phyloP scores from a whole-genome alignment of 2,888 invertebrate species.

The Meganola albula region DNA sequence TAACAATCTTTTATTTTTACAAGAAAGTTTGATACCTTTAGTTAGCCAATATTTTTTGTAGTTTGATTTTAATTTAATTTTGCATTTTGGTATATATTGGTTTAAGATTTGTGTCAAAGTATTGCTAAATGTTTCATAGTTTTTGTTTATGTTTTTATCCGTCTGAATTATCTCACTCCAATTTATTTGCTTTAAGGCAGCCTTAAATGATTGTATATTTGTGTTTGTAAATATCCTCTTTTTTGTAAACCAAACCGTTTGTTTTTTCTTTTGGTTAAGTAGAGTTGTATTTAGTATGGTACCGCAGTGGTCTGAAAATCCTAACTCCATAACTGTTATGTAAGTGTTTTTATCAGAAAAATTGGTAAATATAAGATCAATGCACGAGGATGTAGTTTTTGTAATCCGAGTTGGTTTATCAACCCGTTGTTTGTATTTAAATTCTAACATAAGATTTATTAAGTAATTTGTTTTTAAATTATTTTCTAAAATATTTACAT shows the following conservation, averaged over 20 bases:
- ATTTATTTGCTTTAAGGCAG: slow-evolving; percentile 1
- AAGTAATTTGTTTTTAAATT: background rate
- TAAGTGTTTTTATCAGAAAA: background rate
- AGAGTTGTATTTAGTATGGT: background rate
- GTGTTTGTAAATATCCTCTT: background rate
- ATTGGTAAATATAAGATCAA: slow-evolving; percentile 4
- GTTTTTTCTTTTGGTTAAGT: background rate
- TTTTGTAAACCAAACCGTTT: background rate
- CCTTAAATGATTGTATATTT: slow-evolving; percentile 1
- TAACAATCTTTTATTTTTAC: slow-evolving; percentile 4
- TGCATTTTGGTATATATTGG: slow-evolving; percentile 1
- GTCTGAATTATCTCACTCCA: background rate
- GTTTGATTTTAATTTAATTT: background rate
- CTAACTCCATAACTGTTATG: background rate
- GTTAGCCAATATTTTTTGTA: slow-evolving; percentile 6
- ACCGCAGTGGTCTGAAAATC: slow-evolving; percentile 2
- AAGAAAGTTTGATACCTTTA: slow-evolving; percentile 2
- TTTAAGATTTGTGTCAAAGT: slow-evolving; percentile 1
- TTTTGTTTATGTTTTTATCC: slow-evolving; percentile 1
- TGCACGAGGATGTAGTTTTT: slow-evolving; percentile 1
- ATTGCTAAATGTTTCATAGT: slow-evolving; percentile 1
- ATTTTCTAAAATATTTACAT: slow-evolving; percentile 1
- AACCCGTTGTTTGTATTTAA: slow-evolving; percentile 1
- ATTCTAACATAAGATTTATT: background rate
- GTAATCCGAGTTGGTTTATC: slow-evolving; percentile 4